A percentile compares a stretch with the other conserved stretches of the same genome.
phyloP scores from a whole-genome alignment of 2,888 invertebrate species.

The Scaptomyza caliginosa region DNA sequence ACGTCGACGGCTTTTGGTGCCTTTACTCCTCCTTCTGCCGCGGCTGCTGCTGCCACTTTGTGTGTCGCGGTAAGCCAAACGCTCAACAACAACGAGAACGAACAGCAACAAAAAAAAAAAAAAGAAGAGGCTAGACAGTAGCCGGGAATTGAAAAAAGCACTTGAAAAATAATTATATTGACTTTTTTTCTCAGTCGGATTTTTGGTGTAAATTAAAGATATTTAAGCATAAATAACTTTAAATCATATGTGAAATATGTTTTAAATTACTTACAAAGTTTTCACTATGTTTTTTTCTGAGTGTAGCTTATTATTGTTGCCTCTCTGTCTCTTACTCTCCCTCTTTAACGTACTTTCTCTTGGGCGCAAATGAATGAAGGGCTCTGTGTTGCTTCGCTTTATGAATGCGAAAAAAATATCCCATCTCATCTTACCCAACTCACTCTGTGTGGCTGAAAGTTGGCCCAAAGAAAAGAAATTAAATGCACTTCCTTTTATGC shows the following conservation, averaged over 20 bases:
- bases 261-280: no score
- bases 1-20: conserved; percentile 9
- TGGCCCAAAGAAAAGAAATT: conserved; percentile 74
- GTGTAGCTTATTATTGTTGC: conserved; percentile 5
- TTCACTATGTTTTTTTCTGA: neutral
- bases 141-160: neutral
- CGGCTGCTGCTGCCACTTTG: conserved; percentile 49
- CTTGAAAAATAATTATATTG: neutral
- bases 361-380: conserved; percentile 25
- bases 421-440: neutral
- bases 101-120: conserved; percentile 20
- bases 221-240: no score
- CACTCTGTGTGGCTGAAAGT: conserved; percentile 18
- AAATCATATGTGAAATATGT: no score
- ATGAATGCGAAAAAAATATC: conserved; percentile 53
- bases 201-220: no score
- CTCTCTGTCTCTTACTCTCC: neutral
- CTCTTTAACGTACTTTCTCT: neutral
- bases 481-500: conserved; percentile 79
- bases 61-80: conserved; percentile 50
- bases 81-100: conserved; percentile 11
- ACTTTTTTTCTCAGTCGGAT: no score
- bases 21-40: neutral
- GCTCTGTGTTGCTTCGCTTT: conserved; percentile 42
- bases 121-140: neutral